Base-by-base conservation (phyloP, 2,797 vertebrate species). In the Tragopan temminckii region DNA sequence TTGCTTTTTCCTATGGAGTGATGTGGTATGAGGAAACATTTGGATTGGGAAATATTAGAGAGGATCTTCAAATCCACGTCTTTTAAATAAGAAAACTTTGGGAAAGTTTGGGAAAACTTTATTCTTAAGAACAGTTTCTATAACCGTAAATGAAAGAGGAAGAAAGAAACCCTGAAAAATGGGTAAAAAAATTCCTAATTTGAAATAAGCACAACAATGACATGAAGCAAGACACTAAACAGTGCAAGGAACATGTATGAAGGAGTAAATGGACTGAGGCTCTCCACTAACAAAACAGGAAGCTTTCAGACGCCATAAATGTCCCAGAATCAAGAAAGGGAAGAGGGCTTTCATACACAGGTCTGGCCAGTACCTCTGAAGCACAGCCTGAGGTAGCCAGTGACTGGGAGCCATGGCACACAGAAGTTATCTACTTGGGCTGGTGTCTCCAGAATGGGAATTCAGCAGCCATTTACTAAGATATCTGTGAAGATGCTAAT, bases 261-360 rank as follows among this genome's bases (percentile, higher is more conserved):
- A 75, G 27, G 50, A 59, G 24, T 59, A 88, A 92, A 85, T 80
- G 79, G 87, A 40, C 35, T 72, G 72, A 35, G 87, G 81, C 35
- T 89, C 86, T 90, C 66, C 72, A 85, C 62, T 80, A 90, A 94
- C 38, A 67, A 80, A 90, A 87, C 81, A 66, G 76, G 90, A 95
- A 92, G n/a, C 21, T 80, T 92, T 96, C 84, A 94, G 50, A 89
- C 72, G 84, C 71, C 68, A 80, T 38, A 93, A 92, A 59, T 46
- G 76, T 89, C 58, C 88, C 66, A 85, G 79, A 83, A 84, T 62
- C 62, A 83, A 75, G 88, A 85, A 93, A 64, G 71, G 48, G 68
- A 89, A 82, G 58, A 43, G 35, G 27, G 43, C 24, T 83, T 75
- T 52, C 52, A 35, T 10, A 15, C n/a, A 70, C 1, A 7, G 74